phyloP scores from a whole-genome alignment of 2,888 invertebrate species.

The Leucophenga montana region DNA sequence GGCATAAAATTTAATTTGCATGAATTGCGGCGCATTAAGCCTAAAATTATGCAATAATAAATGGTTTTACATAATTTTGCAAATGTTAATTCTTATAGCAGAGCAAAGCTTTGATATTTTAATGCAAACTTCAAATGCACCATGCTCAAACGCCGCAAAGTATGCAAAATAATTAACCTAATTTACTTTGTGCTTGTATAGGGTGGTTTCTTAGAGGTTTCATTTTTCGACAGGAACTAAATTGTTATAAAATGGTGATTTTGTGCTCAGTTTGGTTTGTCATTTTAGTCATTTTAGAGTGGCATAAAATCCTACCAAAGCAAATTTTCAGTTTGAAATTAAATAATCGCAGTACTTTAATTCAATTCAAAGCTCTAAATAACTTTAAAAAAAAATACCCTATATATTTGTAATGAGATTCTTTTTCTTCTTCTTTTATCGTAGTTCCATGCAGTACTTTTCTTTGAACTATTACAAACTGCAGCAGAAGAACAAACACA shows the following conservation, averaged over 20 bases:
- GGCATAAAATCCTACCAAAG: no score
- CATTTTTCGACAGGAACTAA: no score
- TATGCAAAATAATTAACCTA: slow-evolving; percentile 21
- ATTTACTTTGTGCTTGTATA: slow-evolving; percentile 9
- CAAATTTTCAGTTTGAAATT: no score
- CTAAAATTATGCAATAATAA: slow-evolving; percentile 21
- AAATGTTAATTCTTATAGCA: background rate
- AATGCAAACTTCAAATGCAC: no score
- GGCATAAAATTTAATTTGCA: slow-evolving; percentile 20
- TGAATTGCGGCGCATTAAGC: slow-evolving; percentile 5
- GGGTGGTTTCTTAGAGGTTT: no score
- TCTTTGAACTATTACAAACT: background rate
- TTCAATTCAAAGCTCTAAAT: no score
- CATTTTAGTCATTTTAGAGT: no score
- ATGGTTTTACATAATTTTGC: background rate
- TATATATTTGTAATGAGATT: background rate
- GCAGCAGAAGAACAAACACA: background rate
- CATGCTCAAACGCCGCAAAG: background rate
- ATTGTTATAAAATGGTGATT: no score
- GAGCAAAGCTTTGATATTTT: background rate
- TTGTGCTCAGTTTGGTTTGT: no score
- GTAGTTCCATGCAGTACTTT: background rate
- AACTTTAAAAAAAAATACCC: no score
- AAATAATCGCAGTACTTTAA: no score
- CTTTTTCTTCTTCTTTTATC: background rate